Conservation (phyloP, 2,113 vertebrate genomes). For the Rhynchomys soricoides region DNA sequence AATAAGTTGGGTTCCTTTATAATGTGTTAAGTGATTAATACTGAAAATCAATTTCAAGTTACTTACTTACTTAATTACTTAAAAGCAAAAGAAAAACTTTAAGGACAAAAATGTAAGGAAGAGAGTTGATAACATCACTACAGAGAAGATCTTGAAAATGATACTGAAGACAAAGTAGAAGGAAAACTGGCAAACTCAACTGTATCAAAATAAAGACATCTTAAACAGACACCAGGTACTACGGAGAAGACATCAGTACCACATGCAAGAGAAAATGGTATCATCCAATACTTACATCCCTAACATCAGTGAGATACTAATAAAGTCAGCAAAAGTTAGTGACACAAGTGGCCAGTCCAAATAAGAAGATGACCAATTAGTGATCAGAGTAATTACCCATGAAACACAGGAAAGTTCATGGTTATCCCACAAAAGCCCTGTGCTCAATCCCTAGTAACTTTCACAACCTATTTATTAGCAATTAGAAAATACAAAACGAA, state of each 20-base stretch:
- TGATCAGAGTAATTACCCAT: background rate
- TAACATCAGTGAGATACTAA: background rate
- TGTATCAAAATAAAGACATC: background rate
- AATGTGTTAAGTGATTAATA: background rate
- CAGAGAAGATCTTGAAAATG: background rate
- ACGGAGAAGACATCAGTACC: background rate
- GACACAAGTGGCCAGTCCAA: background rate
- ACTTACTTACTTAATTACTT: background rate
- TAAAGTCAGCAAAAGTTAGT: background rate
- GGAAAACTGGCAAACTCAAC: background rate
- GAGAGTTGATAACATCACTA: background rate
- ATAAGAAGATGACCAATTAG: background rate
- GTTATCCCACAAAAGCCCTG: background rate
- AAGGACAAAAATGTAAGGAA: background rate
- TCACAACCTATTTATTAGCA: background rate
- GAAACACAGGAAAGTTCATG: background rate
- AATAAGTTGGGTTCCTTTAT: background rate
- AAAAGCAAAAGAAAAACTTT: background rate
- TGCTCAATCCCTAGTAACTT: background rate
- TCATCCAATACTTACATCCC: background rate
- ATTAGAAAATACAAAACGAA: constrained; percentile 39
- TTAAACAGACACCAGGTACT: background rate
- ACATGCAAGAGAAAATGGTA: background rate
- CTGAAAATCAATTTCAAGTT: background rate
- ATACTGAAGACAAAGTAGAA: background rate